Percentiles rank a stretch among this genome's conserved stretches.
These are phyloP conservation scores for Lordiphosa stackelbergi DNA, from an alignment of 1,140 invertebrate species.

Conservation along the genomic window DNA sequence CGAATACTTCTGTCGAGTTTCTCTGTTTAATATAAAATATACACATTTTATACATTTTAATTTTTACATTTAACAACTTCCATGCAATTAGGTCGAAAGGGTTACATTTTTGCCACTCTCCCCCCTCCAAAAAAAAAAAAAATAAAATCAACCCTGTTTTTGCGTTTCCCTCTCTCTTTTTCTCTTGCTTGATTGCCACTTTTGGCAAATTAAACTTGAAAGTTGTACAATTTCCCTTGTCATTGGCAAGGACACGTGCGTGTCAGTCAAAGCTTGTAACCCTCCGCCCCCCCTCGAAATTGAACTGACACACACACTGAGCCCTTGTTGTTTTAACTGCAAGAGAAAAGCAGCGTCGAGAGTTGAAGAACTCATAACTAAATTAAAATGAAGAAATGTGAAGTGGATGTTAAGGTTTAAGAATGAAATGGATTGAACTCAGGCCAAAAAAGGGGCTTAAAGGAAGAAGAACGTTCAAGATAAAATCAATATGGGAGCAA, in stretches of 20 bases:
- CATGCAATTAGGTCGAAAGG: constrained; percentile 73
- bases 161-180: constrained; percentile 13
- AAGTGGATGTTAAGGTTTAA: constrained; percentile 5
- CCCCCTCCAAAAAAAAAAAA: constrained; percentile 13
- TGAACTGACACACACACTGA: constrained; percentile 11
- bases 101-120: constrained; percentile 28
- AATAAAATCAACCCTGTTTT: constrained; percentile 31
- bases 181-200: constrained; percentile 67
- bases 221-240: constrained; percentile 75
- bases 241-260: constrained; percentile 73
- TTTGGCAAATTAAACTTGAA: constrained; percentile 74
- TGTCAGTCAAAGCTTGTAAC: constrained; percentile 32
- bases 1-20: constrained; percentile 6
- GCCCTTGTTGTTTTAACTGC: constrained; percentile 17
- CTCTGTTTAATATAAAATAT: constrained; percentile 60
- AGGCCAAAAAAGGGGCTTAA: too few relatives aligned
- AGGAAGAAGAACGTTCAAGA: too few relatives aligned
- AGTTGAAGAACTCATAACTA: constrained; percentile 38
- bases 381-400: constrained; percentile 40
- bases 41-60: constrained; percentile 73
- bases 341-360: constrained; percentile 10
- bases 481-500: too few relatives aligned
- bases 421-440: too few relatives aligned
- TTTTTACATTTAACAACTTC: constrained; percentile 74
- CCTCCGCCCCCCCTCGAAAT: background rate